Base-by-base conservation (phyloP, 2,797 vertebrate genomes). In the Anguilla marmorata region DNA sequence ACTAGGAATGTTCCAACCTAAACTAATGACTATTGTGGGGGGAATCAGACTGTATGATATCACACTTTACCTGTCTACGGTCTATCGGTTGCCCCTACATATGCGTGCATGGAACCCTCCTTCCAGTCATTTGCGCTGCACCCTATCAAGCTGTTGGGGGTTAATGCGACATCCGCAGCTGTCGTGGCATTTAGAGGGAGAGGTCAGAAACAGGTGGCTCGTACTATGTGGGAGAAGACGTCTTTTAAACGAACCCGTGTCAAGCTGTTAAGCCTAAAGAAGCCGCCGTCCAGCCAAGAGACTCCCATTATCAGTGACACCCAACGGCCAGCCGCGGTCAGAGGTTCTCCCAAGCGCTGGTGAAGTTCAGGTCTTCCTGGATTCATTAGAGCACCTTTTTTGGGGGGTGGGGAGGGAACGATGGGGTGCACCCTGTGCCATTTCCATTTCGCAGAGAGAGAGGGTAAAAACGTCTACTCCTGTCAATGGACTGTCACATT, bases 311-410 rank as follows among this genome's bases (percentile, higher is more conserved):
- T 97, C 97, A 96, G 95, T 97, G 97, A 98, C 97, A 97, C 90
- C 86, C 91, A 94, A 92, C 94, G 95, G 94, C 95, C 96, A 96
- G 93, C 95, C 94, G 87, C 89, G 95, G 96, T 96, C 97, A 98
- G 97, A 97, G 96, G 96, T 96, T 96, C 90, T 92, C 88, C 83
- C 50, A 37, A 88, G 94, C 93, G 90, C 95, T 93, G 95, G 95
- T 96, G 95, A 98, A 98, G 96, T 98, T 98, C 97, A 97, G 97
- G 96, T 98, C 97, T 97, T 97, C 96, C 97, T 96, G 96, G 97
- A 97, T 98, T 98, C 97, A 99, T 99, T 98, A 98, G 96, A 94
- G 95, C 96, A 96, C 96, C 95, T 97, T 93, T 96, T 94, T 96
- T 96, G 95, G 94, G 93, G 92, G 92, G 94, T 8, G 96, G 93